Conservation (phyloP, 2,113 vertebrate genomes). For the Peucedramus taeniatus region DNA sequence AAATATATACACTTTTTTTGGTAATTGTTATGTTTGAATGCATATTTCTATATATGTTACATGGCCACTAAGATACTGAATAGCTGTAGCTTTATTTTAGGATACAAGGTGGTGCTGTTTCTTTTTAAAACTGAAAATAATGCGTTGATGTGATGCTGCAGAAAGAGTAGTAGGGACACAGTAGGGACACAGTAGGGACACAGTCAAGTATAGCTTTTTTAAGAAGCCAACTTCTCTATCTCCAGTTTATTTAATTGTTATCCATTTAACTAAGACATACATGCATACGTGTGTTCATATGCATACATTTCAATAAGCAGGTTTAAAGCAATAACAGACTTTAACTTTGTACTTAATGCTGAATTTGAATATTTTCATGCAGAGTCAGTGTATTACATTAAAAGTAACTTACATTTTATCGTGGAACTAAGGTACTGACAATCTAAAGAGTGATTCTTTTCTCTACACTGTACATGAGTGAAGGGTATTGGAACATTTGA, state of each 20-base stretch:
- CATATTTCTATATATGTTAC: neutral
- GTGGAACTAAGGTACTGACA: neutral
- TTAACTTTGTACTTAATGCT: neutral
- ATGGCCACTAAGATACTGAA: neutral
- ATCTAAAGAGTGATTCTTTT: neutral
- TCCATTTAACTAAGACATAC: neutral
- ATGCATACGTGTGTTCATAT: neutral
- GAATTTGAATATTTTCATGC: neutral
- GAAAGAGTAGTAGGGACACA: neutral
- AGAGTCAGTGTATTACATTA: neutral
- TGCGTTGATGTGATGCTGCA: neutral
- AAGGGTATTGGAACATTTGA: neutral
- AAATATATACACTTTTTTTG: neutral
- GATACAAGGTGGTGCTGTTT: conserved; percentile 76
- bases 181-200: neutral
- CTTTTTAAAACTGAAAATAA: conserved; percentile 60
- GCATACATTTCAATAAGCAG: neutral
- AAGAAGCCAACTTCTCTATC: neutral
- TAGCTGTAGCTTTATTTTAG: conserved; percentile 63
- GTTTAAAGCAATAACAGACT: conserved; percentile 2
- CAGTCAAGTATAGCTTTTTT: neutral
- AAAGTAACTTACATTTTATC: neutral
- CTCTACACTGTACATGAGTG: neutral
- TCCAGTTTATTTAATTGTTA: conserved; percentile 1
- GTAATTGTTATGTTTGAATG: neutral